Conservation (phyloP, 2,797 vertebrate species). For the Anabacerthia variegaticeps region DNA sequence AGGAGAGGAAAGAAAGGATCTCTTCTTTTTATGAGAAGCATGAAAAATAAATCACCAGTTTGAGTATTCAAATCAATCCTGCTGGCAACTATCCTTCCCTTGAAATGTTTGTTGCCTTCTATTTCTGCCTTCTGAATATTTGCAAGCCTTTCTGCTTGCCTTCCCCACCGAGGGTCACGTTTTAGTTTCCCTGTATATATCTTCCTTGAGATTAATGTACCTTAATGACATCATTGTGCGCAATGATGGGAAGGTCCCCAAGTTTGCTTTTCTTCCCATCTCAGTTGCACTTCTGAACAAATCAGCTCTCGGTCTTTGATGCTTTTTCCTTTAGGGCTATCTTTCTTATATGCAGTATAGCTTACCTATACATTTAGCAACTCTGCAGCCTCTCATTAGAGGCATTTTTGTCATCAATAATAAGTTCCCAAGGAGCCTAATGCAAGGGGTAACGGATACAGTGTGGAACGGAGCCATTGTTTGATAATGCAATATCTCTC, state of each 20-base stretch:
- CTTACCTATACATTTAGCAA: constrained; percentile 18
- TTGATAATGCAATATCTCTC: constrained; percentile 33
- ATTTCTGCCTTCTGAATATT: constrained; percentile 64
- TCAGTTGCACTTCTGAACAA: constrained; percentile 24
- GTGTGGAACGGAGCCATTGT: constrained; percentile 31
- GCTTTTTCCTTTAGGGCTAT: constrained; percentile 43
- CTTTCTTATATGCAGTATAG: constrained; percentile 8
- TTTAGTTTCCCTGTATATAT: background rate
- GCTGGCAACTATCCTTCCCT: constrained; percentile 71
- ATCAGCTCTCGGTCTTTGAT: constrained; percentile 39
- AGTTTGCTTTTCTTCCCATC: constrained; percentile 54
- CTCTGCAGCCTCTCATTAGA: background rate
- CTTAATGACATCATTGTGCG: constrained; percentile 39
- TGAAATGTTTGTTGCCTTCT: constrained; percentile 70
- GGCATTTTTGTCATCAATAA: constrained; percentile 54
- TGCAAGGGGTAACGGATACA: background rate
- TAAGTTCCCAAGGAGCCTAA: constrained; percentile 54
- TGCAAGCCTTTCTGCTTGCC: constrained; percentile 37
- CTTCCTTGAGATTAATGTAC: constrained; percentile 50
- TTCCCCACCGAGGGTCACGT: background rate
- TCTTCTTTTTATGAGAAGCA: constrained; percentile 64
- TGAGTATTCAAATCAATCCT: constrained; percentile 74
- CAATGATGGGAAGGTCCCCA: background rate
- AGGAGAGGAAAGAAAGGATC: background rate
- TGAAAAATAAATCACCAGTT: constrained; percentile 70